Conservation (phyloP, 2,797 vertebrate species). For the Calcarius lapponicus region DNA sequence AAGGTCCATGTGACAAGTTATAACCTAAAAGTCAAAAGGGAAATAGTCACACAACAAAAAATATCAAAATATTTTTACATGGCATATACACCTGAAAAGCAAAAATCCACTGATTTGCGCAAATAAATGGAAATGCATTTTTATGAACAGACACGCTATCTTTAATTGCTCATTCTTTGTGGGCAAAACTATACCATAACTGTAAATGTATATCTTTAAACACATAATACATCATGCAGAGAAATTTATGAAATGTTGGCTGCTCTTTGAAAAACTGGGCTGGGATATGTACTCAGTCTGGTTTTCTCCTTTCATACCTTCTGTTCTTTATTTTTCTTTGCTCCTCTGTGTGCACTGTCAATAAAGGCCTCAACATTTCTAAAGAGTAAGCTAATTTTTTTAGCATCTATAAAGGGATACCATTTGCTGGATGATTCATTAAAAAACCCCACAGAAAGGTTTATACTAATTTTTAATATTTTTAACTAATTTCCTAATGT, state of each 20-base stretch:
- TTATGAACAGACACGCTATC: not conserved
- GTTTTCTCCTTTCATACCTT: not conserved
- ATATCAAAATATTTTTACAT: not conserved
- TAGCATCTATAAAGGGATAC: not conserved
- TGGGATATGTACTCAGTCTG: not conserved
- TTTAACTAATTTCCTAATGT: conserved; percentile 53
- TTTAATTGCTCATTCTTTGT: not conserved
- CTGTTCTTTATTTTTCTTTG: not conserved
- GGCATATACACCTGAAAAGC: not conserved
- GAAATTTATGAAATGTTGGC: not conserved
- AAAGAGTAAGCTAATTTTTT: not conserved
- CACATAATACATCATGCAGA: not conserved
- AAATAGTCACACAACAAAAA: not conserved
- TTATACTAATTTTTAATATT: not conserved
- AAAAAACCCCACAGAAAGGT: conserved; percentile 11
- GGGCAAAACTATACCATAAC: not conserved
- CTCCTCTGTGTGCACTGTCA: not conserved
- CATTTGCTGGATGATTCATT: not conserved
- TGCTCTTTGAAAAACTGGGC: not conserved
- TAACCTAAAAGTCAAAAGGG: not conserved
- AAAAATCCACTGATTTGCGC: not conserved
- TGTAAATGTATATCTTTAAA: not conserved
- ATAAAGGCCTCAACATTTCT: not conserved
- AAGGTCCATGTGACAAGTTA: not conserved
- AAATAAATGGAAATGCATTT: not conserved